Evolutionary conservation across 2,888 invertebrate genomes (phyloP).

Genomic region (Dendrolimus houi): DNA sequence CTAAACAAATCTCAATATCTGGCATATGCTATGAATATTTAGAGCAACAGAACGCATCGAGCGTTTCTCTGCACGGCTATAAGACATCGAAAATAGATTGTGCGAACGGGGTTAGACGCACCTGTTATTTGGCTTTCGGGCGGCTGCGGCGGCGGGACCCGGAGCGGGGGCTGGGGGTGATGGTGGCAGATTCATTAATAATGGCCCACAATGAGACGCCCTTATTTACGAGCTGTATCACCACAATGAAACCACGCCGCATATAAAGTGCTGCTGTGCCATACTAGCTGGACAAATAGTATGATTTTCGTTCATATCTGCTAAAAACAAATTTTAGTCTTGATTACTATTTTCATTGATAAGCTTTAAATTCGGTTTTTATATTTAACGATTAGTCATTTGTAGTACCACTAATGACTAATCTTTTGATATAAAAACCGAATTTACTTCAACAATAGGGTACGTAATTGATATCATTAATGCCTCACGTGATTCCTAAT

Average conservation of each 20-base stretch:
- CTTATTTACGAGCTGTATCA: conserved; percentile 71
- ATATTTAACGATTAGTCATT: conserved; percentile 1
- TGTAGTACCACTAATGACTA: conserved; percentile 3
- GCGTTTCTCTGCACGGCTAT: conserved; percentile 68
- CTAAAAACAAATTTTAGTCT: no score
- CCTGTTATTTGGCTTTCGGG: conserved; percentile 72
- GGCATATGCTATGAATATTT: conserved; percentile 73
- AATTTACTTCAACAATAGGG: conserved; percentile 41
- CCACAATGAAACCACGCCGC: conserved; percentile 52
- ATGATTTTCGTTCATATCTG: neutral
- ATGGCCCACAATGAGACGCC: conserved; percentile 71
- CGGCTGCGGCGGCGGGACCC: conserved; percentile 41
- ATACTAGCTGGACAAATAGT: conserved; percentile 19
- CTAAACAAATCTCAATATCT: conserved; percentile 71
- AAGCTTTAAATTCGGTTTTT: conserved; percentile 8
- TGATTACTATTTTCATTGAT: no score
- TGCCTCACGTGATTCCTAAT: conserved; percentile 26
- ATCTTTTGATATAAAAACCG: conserved; percentile 22
- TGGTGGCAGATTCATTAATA: conserved; percentile 70
- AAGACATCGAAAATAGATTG: conserved; percentile 76
- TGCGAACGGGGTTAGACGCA: conserved; percentile 76
- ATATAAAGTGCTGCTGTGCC: conserved; percentile 29
- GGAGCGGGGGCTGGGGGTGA: conserved; percentile 29
- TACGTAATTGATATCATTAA: conserved; percentile 37
- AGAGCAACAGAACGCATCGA: conserved; percentile 65